Evolutionary conservation across 2,888 invertebrate species (phyloP).

Genomic region (Lymantria monacha): DNA sequence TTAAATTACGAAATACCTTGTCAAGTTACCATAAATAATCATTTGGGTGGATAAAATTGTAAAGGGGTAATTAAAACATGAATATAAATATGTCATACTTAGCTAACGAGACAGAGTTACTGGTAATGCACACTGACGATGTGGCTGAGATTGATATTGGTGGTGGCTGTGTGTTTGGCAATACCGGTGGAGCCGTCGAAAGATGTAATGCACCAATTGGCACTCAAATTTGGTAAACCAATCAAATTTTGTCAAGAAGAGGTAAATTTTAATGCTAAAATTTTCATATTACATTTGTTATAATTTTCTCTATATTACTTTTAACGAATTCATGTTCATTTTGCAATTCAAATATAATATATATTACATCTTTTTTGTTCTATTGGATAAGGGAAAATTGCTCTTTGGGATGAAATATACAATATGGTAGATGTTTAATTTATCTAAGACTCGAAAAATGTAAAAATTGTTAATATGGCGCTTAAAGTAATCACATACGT

Average conservation of each 20-base stretch:
- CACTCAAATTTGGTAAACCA: conserved; percentile 42
- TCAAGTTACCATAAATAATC: neutral
- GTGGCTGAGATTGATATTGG: conserved; percentile 22
- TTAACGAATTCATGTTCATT: too few species aligned
- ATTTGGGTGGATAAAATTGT: neutral
- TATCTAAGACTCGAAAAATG: too few species aligned
- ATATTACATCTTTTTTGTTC: too few species aligned
- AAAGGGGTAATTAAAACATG: conserved; percentile 6
- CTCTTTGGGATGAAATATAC: too few species aligned
- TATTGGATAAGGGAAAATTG: too few species aligned
- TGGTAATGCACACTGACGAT: conserved; percentile 7
- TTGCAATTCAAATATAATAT: too few species aligned
- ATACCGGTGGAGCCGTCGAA: conserved; percentile 37
- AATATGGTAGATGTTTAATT: too few species aligned
- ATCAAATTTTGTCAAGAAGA: conserved; percentile 49
- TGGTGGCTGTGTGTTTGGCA: conserved; percentile 21
- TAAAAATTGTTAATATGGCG: too few species aligned
- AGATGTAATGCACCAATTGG: conserved; percentile 43
- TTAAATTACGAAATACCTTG: neutral
- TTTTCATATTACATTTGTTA: too few species aligned
- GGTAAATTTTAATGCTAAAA: conserved; percentile 25
- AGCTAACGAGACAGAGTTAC: conserved; percentile 6
- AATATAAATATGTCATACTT: conserved; percentile 1
- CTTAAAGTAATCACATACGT: too few species aligned
- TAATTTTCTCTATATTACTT: too few species aligned